Base-by-base conservation (phyloP, 1,140 invertebrate genomes). In the Arctopsyche grandis region DNA sequence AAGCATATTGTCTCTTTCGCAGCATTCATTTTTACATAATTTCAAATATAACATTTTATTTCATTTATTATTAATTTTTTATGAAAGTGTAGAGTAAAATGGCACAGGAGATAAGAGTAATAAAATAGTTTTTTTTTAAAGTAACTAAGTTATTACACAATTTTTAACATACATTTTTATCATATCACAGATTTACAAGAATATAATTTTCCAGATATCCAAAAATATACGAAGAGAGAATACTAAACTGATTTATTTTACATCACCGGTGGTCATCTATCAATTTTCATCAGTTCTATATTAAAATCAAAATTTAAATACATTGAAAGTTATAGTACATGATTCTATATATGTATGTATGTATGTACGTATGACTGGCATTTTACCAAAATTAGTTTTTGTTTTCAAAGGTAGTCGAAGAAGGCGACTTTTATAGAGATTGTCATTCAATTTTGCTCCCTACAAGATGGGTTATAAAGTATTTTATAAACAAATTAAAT, bases 1-100 rank as follows among this genome's bases (percentile, higher is more conserved):
- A 52, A 24, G 63, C 12, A 66, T 66, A 66, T 66, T 66, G 63
- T 66, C 63, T 26, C 63, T 52, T n/a, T 52, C 24, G 63, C 63
- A 66, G 63, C 63, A 29, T 66, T 66, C 9, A 66, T 19, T 60
- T 38, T 38, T 4, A 38, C 7, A 38, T 38, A 38, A 38, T 38
- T 38, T 38, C 29, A 38, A 38, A 38, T 38, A 38, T 38, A 38
- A 38, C 29, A 38, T 38, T 38, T 38, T 38, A 38, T 52, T 16
- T 52, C 12, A 16, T 52, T 52, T 52, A 14, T 52, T 14, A 52
- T 14, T 52, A 1, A 5, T 16, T 52, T 52, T 52, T 52, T 16
- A 52, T 5, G 16, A 16, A 52, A 52, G 16, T 52, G 48, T 52
- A 26, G 21, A 26, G 21, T 66, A 22, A 66, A 24, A 66, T 66